Evolutionary conservation across 2,113 vertebrate genomes (phyloP), one percentile per base, ranked within the genome.

Genomic region (Equus przewalskii): DNA sequence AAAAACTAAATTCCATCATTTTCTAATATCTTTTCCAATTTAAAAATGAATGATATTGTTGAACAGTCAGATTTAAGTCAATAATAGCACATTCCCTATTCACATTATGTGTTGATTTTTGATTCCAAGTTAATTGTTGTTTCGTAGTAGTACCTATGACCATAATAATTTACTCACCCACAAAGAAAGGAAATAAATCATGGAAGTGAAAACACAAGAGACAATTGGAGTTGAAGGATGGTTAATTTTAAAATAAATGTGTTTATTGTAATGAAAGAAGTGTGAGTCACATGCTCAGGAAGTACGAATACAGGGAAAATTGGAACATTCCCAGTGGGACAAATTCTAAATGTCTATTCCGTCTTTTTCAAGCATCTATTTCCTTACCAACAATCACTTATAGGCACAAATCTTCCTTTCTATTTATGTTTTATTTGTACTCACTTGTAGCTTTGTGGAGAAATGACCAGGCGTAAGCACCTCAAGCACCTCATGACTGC

Each of bases 231-330:
- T 70, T 13, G 33, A 91, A 96, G 24, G 28, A 92, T 89, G 73
- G 95, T 95, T 91, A 93, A 1, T 95, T 97, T 80, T 95, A 96
- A 95, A 93, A 87, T 95, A 95, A 93, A 95, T 92, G 79, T 30
- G 4, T 73, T 90, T 80, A 91, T 95, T 67, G 9, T 72, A 94
- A 84, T 84, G 62, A 95, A 96, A 97, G 44, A 96, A 94, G 44
- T 89, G 9, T 89, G 75, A 70, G 1, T 96, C 56, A 92, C 60
- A 78, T 95, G 60, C 58, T 58, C 14, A 67, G 30, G 24, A 94
- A 6, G 62, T 79, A 91, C 14, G 6, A 79, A 95, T 93, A 94
- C 62, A 67, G 18, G 54, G 51, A n/a, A 95, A 90, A 83, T 80
- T 75, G 83, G 30, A 96, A 87, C 86, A 89, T 93, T 93, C 24